Base-by-base conservation (phyloP, 1,140 invertebrate species). In the Brachionus plicatilis region DNA sequence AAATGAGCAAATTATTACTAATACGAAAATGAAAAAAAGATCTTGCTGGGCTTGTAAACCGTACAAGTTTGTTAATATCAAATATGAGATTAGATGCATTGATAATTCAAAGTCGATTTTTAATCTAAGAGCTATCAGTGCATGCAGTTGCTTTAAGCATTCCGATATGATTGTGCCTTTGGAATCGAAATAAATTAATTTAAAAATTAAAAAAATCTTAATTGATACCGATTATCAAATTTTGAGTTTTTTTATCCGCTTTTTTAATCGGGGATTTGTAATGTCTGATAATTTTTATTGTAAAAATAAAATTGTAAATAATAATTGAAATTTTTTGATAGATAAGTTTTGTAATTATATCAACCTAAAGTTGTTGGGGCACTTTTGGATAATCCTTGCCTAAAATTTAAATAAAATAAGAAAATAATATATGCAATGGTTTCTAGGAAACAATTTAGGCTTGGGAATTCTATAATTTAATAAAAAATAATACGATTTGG, bases 81-180 rank as follows among this genome's bases (percentile, higher is more conserved):
- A 65, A 45, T 65, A 43, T 37, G 43, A 82, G 33, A 47, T 82
- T 12, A 82, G 27, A 47, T 82, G 79, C 60, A 33, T 68, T 33
- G 79, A 82, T 27, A 60, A 82, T 41, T 43, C 79, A 1, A 82
- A 45, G 9, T 65, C 53, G 56, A 27, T 65, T 45, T 45, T 82
- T 41, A 37, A 24, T 60, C n/a, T 68, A 20, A 60, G 27, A 65
- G 79, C 65, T 12, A 82, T 82, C 33, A 82, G 65, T 60, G 79
- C 50, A 45, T 82, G 79, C 5, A 68, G 37, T n/a, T 82, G 79
- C 41, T 82, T 82, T 68, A 82, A 82, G 79, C 53, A 82, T 82
- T 82, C 79, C 17, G 79, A 82, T 27, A 37, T 20, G 37, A 82
- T 82, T 47, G 12, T 65, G n/a, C 79, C 29, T 65, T 24, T 82